Conservation (phyloP, 2,113 vertebrate genomes). For the Malurus melanocephalus region DNA sequence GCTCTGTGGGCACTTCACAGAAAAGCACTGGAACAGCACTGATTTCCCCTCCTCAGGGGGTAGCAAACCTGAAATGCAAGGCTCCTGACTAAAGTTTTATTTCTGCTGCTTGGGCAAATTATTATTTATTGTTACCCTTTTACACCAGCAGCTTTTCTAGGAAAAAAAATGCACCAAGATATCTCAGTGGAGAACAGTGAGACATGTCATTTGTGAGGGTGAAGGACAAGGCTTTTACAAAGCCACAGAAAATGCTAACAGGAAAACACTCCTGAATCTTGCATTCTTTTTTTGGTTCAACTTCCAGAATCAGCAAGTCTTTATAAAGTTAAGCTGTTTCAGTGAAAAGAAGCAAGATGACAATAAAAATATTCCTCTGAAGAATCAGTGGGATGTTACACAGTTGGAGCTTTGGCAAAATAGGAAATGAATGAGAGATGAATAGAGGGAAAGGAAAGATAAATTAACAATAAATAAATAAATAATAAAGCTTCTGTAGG, state of each 20-base stretch:
- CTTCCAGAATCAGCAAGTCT: slow-evolving; percentile 5
- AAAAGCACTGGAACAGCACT: not conserved
- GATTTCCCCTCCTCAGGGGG: not conserved
- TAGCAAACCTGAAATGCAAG: not conserved
- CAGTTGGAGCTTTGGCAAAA: slow-evolving; percentile 39
- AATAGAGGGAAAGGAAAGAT: slow-evolving; percentile 21
- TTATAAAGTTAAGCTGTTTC: not conserved
- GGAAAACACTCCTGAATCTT: slow-evolving; percentile 3
- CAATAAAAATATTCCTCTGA: not conserved
- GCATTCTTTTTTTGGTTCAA: not conserved
- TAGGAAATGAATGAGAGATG: not conserved
- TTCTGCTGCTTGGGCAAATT: not conserved
- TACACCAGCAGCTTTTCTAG: not conserved
- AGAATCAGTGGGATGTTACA: not conserved
- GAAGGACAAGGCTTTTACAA: not conserved
- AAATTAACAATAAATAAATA: not conserved
- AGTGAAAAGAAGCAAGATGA: not conserved
- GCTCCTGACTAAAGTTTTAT: not conserved
- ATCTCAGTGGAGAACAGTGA: not conserved
- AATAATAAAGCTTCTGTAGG: not conserved
- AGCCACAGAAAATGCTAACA: slow-evolving; percentile 18
- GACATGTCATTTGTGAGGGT: not conserved
- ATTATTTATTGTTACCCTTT: not conserved
- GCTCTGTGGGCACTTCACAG: slow-evolving; percentile 2
- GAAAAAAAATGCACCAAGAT: not conserved